These are phyloP conservation scores for Malacosoma neustria DNA, from an alignment of 2,888 invertebrate genomes.

Conservation along the genomic window DNA sequence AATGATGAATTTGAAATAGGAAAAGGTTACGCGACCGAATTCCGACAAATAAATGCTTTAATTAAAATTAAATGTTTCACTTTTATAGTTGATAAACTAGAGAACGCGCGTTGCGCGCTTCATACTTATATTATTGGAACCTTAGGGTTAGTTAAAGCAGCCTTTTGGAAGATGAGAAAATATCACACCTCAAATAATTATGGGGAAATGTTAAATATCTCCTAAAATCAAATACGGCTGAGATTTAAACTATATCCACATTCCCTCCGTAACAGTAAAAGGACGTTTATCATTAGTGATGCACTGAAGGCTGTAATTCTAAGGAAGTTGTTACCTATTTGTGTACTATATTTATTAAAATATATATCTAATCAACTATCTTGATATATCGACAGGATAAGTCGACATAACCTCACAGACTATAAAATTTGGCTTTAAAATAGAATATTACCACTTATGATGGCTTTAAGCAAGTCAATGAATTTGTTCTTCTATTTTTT, in stretches of 20 bases:
- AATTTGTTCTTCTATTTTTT: constrained; percentile 61
- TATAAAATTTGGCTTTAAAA: constrained; percentile 75
- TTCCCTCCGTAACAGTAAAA: not conserved
- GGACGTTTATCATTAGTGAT: constrained; percentile 14
- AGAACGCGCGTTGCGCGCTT: constrained; percentile 33
- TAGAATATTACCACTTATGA: constrained; percentile 61
- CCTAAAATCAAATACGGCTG: too few species aligned
- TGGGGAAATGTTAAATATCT: too few species aligned
- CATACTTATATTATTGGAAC: constrained; percentile 39
- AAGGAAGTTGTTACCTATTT: constrained; percentile 68
- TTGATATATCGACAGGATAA: constrained; percentile 52
- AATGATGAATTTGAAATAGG: constrained; percentile 2
- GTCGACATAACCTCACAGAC: constrained; percentile 74
- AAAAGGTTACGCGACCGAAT: constrained; percentile 29
- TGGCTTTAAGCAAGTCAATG: constrained; percentile 69
- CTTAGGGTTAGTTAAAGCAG: constrained; percentile 26
- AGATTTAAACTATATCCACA: too few species aligned
- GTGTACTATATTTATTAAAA: constrained; percentile 56
- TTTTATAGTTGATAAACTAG: constrained; percentile 55
- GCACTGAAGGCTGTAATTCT: constrained; percentile 57
- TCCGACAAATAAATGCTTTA: constrained; percentile 66
- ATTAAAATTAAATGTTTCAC: constrained; percentile 67
- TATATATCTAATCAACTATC: constrained; percentile 58
- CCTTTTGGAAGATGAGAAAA: constrained; percentile 11
- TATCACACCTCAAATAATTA: too few species aligned